These are phyloP conservation scores for Malurus elegans DNA, from an alignment of 2,113 vertebrate species.

Conservation along the genomic window DNA sequence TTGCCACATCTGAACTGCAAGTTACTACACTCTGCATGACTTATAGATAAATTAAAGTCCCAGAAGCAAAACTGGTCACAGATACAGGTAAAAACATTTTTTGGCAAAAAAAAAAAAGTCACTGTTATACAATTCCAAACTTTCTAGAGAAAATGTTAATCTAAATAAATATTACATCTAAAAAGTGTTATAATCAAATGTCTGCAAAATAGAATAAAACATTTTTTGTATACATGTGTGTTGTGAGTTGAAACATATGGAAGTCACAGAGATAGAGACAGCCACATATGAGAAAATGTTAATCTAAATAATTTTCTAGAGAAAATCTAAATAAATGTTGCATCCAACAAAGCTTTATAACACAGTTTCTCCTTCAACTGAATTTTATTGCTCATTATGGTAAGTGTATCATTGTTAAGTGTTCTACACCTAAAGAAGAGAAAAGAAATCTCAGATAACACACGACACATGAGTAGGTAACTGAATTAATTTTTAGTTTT, in stretches of 20 bases:
- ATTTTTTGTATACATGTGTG: too few relatives aligned
- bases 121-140: not conserved
- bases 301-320: not conserved
- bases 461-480: not conserved
- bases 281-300: not conserved
- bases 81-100: not conserved
- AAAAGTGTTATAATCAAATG: not conserved
- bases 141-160: not conserved
- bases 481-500: not conserved
- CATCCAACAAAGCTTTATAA: not conserved
- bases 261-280: too few relatives aligned
- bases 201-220: too few relatives aligned
- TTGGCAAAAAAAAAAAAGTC: not conserved
- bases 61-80: not conserved
- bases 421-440: not conserved
- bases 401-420: not conserved
- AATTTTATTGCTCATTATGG: not conserved
- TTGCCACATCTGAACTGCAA: not conserved
- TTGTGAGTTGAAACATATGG: too few relatives aligned
- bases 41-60: not conserved
- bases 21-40: not conserved
- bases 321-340: not conserved
- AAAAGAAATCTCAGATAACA: not conserved
- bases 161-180: not conserved
- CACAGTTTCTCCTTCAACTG: not conserved